Evolutionary conservation across 2,888 invertebrate species (phyloP).

Genomic region (Eretmocerus hayati): DNA sequence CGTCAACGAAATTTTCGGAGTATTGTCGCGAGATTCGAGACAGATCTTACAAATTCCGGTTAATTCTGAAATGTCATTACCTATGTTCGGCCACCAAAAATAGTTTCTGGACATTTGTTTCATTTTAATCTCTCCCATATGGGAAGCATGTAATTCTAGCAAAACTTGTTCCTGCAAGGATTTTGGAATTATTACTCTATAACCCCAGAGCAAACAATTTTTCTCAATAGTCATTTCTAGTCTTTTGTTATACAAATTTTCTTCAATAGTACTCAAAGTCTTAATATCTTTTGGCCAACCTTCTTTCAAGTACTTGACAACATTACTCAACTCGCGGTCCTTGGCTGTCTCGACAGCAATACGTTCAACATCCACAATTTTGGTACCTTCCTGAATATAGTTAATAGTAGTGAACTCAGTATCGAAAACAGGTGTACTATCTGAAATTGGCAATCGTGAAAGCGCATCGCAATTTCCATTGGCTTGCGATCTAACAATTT

Average conservation of each 20-base stretch:
- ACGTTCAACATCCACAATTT: conserved; percentile 2
- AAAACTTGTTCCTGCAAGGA: not conserved
- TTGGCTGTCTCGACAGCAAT: conserved; percentile 5
- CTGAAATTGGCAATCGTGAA: not conserved
- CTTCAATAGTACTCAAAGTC: not conserved
- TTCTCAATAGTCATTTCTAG: not conserved
- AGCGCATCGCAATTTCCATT: conserved; percentile 1
- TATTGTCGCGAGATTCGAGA: not conserved
- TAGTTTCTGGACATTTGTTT: conserved; percentile 14
- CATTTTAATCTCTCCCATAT: conserved; percentile 12
- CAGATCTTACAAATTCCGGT: conserved; percentile 10
- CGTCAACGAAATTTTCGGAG: conserved; percentile 6
- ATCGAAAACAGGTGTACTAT: conserved; percentile 13
- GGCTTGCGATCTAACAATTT: conserved; percentile 2
- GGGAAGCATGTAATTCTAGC: too few species aligned
- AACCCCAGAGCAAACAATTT: conserved; percentile 8
- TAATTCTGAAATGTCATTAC: conserved; percentile 11
- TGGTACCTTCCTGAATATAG: conserved; percentile 6
- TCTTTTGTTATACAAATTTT: not conserved
- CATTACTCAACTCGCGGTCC: conserved; percentile 12
- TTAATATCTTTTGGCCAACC: not conserved
- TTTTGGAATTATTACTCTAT: conserved; percentile 10
- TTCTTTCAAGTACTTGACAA: not conserved
- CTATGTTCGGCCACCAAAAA: conserved; percentile 20
- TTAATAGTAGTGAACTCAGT: conserved; percentile 10